Evolutionary conservation across 2,888 invertebrate genomes (phyloP).

Genomic region (Vandiemenella viatica): DNA sequence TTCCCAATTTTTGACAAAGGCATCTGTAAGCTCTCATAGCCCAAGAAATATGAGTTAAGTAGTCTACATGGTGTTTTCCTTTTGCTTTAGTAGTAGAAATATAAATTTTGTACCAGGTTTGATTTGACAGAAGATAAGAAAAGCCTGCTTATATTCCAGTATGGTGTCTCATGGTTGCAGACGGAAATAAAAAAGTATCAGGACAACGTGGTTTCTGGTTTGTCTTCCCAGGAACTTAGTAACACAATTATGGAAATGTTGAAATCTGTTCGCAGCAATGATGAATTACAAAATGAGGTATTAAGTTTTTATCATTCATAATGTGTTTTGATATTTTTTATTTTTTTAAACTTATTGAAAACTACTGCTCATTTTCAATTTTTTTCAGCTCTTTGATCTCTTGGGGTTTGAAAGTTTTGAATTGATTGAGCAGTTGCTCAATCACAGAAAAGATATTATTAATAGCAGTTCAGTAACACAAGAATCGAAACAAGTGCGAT

Average conservation of each 20-base stretch:
- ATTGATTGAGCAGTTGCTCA: conserved; percentile 48
- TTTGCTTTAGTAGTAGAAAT: too few species aligned
- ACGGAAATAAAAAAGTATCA: conserved; percentile 37
- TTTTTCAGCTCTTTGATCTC: conserved; percentile 58
- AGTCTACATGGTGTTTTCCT: too few species aligned
- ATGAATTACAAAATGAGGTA: conserved; percentile 58
- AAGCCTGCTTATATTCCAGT: conserved; percentile 35
- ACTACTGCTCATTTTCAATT: too few species aligned
- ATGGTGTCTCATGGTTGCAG: conserved; percentile 39
- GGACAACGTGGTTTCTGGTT: conserved; percentile 28
- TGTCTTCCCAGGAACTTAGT: conserved; percentile 42
- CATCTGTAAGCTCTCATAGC: too few species aligned
- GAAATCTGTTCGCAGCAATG: conserved; percentile 42
- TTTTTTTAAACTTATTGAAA: too few species aligned
- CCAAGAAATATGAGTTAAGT: too few species aligned
- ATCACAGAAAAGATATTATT: conserved; percentile 11
- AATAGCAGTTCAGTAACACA: conserved; percentile 9
- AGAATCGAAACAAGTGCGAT: conserved; percentile 13
- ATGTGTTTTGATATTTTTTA: too few species aligned
- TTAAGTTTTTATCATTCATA: background rate
- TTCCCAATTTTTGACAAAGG: too few species aligned
- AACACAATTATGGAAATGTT: conserved; percentile 43
- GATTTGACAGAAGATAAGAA: too few species aligned
- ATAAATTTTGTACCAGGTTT: too few species aligned
- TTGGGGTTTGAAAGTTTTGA: conserved; percentile 76